A percentile compares a stretch with the other conserved stretches of the same genome.
These are phyloP conservation scores for Pseudomugil gertrudae DNA, from an alignment of 2,797 vertebrate species.

Conservation along the genomic window DNA sequence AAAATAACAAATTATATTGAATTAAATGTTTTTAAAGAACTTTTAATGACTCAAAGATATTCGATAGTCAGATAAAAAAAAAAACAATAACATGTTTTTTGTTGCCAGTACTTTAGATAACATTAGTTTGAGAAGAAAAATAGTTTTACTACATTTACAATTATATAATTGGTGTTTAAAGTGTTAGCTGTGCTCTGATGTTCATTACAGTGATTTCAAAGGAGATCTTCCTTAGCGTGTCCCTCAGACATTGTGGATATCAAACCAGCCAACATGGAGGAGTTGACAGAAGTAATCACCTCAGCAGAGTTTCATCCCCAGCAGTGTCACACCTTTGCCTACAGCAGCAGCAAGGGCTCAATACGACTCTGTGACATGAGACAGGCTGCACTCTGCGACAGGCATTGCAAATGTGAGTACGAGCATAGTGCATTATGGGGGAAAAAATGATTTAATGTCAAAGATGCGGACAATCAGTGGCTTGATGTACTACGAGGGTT, in stretches of 20 bases:
- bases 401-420: constrained; percentile 94
- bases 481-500: neutral
- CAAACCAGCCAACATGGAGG: constrained; percentile 98
- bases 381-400: constrained; percentile 91
- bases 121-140: neutral
- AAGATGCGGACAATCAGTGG: neutral
- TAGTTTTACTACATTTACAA: neutral
- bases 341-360: constrained; percentile 99
- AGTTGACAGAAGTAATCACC: constrained; percentile 97
- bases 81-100: neutral
- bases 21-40: neutral
- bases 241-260: constrained; percentile 96
- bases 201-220: neutral
- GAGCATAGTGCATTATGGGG: neutral
- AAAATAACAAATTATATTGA: neutral
- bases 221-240: constrained; percentile 80
- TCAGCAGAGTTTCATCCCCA: constrained; percentile 96
- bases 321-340: constrained; percentile 97
- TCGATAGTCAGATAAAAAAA: neutral
- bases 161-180: neutral
- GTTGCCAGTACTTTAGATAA: neutral
- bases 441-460: constrained; percentile 2
- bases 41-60: neutral
- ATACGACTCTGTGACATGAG: constrained; percentile 99
- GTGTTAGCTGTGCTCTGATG: neutral